Conservation (phyloP, 2,113 vertebrate species). For the Phylloscopus trochiloides region DNA sequence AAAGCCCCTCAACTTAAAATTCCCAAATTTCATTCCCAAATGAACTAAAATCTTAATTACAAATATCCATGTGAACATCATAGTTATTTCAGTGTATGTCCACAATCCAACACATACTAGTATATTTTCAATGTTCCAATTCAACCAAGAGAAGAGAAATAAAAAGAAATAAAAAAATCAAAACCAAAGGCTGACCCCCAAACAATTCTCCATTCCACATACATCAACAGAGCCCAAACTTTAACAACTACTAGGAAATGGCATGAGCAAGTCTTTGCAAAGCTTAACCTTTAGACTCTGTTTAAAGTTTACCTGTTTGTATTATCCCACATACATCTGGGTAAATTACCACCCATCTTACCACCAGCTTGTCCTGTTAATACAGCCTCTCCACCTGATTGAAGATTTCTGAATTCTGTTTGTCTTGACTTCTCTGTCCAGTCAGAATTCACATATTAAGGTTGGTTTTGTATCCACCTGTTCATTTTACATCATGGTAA, state of each 20-base stretch:
- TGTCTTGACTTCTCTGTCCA: not conserved
- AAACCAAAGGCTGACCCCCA: not conserved
- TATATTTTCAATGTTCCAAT: not conserved
- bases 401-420: not conserved
- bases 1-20: not conserved
- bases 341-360: not conserved
- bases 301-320: not conserved
- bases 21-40: not conserved
- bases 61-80: not conserved
- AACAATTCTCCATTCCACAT: not conserved
- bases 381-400: not conserved
- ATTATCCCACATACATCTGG: rapidly evolving
- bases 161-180: not conserved
- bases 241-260: not conserved
- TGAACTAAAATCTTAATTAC: not conserved
- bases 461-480: not conserved
- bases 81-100: not conserved
- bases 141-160: not conserved
- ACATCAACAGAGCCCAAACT: not conserved
- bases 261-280: not conserved
- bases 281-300: not conserved
- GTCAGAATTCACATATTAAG: not conserved
- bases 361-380: not conserved
- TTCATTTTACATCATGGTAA: not conserved
- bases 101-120: not conserved